These are phyloP conservation scores for Catamblyrhynchus diadema DNA, from an alignment of 2,797 vertebrate species.

Conservation along the genomic window DNA sequence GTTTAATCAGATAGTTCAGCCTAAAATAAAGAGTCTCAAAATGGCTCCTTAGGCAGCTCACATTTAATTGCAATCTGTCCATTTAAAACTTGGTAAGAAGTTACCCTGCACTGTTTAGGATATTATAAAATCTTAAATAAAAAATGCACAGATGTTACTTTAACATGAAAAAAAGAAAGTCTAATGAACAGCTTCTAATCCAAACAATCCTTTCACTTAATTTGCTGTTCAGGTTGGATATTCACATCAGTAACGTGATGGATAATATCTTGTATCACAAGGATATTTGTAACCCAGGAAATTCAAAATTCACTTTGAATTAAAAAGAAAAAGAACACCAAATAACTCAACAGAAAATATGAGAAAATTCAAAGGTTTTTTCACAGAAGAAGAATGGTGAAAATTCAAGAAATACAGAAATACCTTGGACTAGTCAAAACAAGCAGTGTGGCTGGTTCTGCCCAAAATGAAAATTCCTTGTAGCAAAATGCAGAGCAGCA, in stretches of 20 bases:
- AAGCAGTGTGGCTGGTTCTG: background rate
- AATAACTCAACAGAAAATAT: background rate
- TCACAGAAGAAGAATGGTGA: background rate
- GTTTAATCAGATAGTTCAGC: background rate
- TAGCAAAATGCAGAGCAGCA: background rate
- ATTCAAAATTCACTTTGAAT: background rate
- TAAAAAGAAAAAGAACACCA: background rate
- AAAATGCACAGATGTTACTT: background rate
- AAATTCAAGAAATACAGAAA: background rate
- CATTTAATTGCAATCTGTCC: background rate
- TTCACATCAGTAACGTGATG: background rate
- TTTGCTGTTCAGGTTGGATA: background rate
- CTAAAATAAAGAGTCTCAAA: background rate
- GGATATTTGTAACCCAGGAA: background rate
- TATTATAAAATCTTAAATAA: background rate
- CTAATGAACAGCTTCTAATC: background rate
- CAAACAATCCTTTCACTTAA: background rate
- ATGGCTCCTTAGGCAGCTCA: background rate
- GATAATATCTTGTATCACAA: background rate
- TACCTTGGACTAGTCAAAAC: background rate
- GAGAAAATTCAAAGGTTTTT: background rate
- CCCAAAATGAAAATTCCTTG: background rate
- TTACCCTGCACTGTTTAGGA: background rate
- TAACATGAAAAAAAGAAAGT: background rate
- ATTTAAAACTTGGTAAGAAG: background rate